Base-by-base conservation (phyloP, 2,113 vertebrate genomes). In the Gavialis gangeticus region DNA sequence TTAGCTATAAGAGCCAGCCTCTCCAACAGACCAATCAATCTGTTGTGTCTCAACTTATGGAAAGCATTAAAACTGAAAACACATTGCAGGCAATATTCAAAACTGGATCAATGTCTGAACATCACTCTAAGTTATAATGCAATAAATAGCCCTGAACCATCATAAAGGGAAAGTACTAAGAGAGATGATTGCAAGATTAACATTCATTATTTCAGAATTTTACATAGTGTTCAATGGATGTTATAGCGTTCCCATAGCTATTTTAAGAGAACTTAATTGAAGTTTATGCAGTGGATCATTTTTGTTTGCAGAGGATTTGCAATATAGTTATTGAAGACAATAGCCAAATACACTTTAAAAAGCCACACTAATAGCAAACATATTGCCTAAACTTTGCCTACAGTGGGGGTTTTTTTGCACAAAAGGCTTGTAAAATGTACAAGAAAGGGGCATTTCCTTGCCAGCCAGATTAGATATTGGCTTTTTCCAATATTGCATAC, bases 111-210 rank as follows among this genome's bases (percentile, higher is more conserved):
- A 4, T 0, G 0, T 58, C 75, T 86, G n/a, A 34, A 27, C 25
- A 0, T 86, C 82, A 73, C 82, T 75, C 75, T 59, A 71, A 82
- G 82, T 67, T 46, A 30, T 16, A 24, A 0, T 0, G 16, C 66
- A 75, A 66, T 10, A 34, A 89, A 69, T 19, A 62, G n/a, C 46
- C 79, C 56, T 34, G 59, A 90, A 80, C 0, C 56, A 8, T 21
- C 21, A 75, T 46, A 46, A 46, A 46, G 46, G 46, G 46, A 7
- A 46, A 46, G 46, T 46, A 9, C 46, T 46, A 46, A 46, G 46
- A 46, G 46, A 13, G 16, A 58, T 55, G 11, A 16, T 19, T 3
- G 0, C 28, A 12, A 27, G 76, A 71, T 19, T 30, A 30, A n/a
- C 6, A 28, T 1, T 55, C 76, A 58, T 3, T 34, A 28, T 18